Evolutionary conservation across 2,888 invertebrate species (phyloP).

Genomic region (Mesodorylaimus sp.): DNA sequence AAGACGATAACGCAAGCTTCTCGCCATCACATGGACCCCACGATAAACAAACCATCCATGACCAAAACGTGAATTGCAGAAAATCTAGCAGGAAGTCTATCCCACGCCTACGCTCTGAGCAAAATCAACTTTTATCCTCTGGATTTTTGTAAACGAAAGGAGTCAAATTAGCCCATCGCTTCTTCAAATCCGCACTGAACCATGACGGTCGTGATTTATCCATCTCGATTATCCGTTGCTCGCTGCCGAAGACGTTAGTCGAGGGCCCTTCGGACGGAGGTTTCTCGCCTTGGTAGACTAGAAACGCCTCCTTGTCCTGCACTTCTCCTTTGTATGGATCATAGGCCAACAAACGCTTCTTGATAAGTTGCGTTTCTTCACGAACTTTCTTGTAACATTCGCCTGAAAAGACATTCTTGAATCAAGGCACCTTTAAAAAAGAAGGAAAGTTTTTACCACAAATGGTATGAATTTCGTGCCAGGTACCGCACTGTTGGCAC

Average conservation of each 20-base stretch:
- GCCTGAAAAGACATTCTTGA: neutral
- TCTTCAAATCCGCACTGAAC: conserved; percentile 1
- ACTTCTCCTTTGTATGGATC: neutral
- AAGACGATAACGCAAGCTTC: no score
- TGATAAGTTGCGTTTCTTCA: neutral
- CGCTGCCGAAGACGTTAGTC: no score
- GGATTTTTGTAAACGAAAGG: neutral
- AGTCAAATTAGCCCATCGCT: neutral
- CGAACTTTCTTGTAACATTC: neutral
- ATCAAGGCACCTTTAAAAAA: neutral
- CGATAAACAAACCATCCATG: no score
- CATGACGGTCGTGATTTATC: neutral
- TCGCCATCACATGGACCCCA: no score
- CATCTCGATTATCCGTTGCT: neutral
- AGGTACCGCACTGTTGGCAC: conserved; percentile 31
- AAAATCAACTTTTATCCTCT: neutral
- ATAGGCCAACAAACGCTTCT: neutral
- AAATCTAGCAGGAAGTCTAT: no score
- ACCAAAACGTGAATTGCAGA: no score
- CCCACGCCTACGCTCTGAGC: no score
- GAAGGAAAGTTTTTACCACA: no score
- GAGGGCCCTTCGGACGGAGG: neutral
- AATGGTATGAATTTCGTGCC: conserved; percentile 30
- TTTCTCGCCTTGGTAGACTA: neutral
- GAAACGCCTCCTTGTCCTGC: neutral